Evolutionary conservation across 1,140 invertebrate genomes (phyloP), one percentile per base, ranked within the genome.

Genomic region (Portunus trituberculatus): DNA sequence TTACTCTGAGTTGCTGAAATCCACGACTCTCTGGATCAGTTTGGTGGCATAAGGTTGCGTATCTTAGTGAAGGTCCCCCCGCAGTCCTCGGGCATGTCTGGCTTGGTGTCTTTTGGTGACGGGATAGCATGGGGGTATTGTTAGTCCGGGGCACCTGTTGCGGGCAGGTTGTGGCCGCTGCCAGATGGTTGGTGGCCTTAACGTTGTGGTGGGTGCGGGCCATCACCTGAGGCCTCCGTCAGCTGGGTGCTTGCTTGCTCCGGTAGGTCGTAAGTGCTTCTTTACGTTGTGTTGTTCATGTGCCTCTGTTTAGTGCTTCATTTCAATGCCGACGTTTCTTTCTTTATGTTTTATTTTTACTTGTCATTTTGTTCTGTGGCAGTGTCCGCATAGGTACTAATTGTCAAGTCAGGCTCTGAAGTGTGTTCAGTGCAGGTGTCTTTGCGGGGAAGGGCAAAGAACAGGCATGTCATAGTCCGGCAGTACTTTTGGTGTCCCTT

Each of bases 221-320:
- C 67, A 20, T 76, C 67, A 76, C 67, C 20, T 20, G 67, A 25
- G 52, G 52, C 52, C 67, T n/a, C 67, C 67, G 67, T n/a, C 67
- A 76, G 12, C 67, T 76, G 67, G 67, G 67, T 76, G 67, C 67
- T 76, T 76, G 67, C 67, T 76, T 76, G 67, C 67, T 76, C 67
- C 67, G 67, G 67, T 76, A 76, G 67, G 67, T 76, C 67, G 67
- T 25, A 76, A 76, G 67, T 76, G 67, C 67, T 76, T 76, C 67
- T 76, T 76, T 76, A 39, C 39, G 39, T 76, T 20, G 67, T 25
- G 4, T 25, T 76, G 67, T 76, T n/a, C 12, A 76, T 76, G 67
- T 76, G 67, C 67, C 67, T 76, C n/a, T 76, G 67, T 76, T 76
- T 76, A 76, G 67, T 76, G 67, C 6, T 76, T 76, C 3, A 20